Conservation (phyloP, 2,888 invertebrate genomes). For the Cryptosula pallasiana region DNA sequence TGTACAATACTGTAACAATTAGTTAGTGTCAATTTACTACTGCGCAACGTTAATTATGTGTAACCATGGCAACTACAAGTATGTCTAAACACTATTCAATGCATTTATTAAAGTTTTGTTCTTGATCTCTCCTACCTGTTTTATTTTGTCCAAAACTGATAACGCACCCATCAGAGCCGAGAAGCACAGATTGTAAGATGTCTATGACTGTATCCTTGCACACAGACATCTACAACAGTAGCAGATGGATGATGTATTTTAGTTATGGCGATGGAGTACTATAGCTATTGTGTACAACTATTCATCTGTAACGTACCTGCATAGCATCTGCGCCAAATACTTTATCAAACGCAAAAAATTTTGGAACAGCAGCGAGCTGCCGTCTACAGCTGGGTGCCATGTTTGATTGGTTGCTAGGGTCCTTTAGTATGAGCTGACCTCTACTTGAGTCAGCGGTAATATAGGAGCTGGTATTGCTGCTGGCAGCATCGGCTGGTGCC, state of each 20-base stretch:
- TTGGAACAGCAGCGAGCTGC: conserved; percentile 64
- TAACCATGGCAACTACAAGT: too few relatives aligned
- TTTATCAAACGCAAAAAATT: conserved; percentile 96
- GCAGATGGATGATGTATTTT: too few relatives aligned
- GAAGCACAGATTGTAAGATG: conserved; percentile 88
- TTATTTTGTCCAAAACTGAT: conserved; percentile 55
- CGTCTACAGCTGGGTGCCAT: conserved; percentile 23
- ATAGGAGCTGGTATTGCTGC: background rate
- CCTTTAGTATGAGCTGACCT: conserved; percentile 4
- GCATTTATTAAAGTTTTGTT: too few relatives aligned
- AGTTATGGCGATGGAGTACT: too few relatives aligned
- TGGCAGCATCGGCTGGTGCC: background rate
- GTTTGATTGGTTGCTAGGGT: conserved; percentile 16
- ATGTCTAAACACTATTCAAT: too few relatives aligned
- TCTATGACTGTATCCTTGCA: conserved; percentile 86
- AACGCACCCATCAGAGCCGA: conserved; percentile 76
- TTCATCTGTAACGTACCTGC: too few relatives aligned
- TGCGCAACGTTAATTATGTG: too few relatives aligned
- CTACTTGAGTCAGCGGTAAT: background rate
- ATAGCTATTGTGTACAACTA: too few relatives aligned
- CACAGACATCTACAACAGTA: conserved; percentile 74
- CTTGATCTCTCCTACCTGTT: conserved; percentile 46
- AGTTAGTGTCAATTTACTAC: conserved; percentile 14
- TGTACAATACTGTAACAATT: background rate
- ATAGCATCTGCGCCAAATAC: conserved; percentile 88